These are phyloP conservation scores for Cryptoprocta ferox DNA, from an alignment of 2,797 vertebrate genomes.

Conservation along the genomic window DNA sequence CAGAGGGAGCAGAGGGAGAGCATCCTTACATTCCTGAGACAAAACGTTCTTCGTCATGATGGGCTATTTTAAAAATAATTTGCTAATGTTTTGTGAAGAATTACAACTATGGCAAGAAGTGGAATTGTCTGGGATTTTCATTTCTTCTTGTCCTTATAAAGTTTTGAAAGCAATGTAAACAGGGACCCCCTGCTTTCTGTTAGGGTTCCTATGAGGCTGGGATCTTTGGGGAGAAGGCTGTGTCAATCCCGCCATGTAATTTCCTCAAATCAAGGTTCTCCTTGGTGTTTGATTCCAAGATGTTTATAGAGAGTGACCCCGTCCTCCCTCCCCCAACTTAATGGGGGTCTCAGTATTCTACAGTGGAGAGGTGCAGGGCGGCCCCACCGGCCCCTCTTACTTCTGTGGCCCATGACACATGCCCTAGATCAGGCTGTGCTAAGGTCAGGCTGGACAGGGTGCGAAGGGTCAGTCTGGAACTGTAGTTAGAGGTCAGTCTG, in stretches of 20 bases:
- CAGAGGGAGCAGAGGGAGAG: too few species aligned
- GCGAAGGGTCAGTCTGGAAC: background rate
- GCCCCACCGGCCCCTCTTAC: background rate
- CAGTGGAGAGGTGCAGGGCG: background rate
- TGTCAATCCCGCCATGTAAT: background rate
- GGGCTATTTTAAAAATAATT: constrained; percentile 32
- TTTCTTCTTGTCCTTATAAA: background rate
- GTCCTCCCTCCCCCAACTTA: background rate
- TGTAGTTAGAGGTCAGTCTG: background rate
- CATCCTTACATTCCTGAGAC: background rate
- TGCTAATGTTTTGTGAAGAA: background rate
- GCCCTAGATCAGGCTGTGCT: background rate
- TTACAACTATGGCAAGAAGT: background rate
- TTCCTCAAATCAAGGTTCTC: background rate
- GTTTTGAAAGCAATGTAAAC: background rate
- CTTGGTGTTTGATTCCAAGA: too few species aligned
- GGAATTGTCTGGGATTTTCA: background rate
- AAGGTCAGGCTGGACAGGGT: background rate
- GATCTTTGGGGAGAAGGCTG: background rate
- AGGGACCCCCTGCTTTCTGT: background rate
- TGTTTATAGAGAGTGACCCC: background rate
- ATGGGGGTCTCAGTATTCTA: background rate
- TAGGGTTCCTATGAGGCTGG: background rate
- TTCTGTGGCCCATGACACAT: background rate
- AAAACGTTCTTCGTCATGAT: background rate